Evolutionary conservation across 30 jellyfish, hydroid and myxozoan species (phyloP).

Genomic region (Mastigias papua): DNA sequence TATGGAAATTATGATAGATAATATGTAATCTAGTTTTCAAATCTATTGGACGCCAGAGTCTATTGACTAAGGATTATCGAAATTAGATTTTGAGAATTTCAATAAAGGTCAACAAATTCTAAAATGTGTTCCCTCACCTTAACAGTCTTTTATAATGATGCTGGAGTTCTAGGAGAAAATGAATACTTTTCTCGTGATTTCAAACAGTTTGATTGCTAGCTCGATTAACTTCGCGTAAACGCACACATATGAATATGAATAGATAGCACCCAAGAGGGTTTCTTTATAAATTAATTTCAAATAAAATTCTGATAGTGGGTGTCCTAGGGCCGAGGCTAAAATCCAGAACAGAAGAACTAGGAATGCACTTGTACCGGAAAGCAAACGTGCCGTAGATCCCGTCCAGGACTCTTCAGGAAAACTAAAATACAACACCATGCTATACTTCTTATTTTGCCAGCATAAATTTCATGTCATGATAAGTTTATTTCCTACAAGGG

Average conservation of each 20-base stretch:
- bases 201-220: background rate
- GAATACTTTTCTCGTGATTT: background rate
- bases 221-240: background rate
- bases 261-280: background rate
- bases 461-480: too few relatives aligned
- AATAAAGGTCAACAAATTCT: background rate
- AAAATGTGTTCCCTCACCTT: background rate
- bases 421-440: background rate
- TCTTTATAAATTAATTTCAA: background rate
- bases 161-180: background rate
- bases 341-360: background rate
- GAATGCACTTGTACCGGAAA: background rate
- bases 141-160: background rate
- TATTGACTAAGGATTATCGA: too few relatives aligned
- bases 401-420: background rate
- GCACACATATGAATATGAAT: background rate
- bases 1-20: too few relatives aligned
- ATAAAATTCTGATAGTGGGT: slow-evolving; percentile 7
- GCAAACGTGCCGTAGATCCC: background rate
- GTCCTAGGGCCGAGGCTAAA: background rate
- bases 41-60: too few relatives aligned
- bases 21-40: too few relatives aligned
- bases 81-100: background rate
- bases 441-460: too few relatives aligned
- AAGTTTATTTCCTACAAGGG: too few relatives aligned